Base-by-base conservation (phyloP, 92 coral and sea anemone species). In the Pocillopora meandrina region DNA sequence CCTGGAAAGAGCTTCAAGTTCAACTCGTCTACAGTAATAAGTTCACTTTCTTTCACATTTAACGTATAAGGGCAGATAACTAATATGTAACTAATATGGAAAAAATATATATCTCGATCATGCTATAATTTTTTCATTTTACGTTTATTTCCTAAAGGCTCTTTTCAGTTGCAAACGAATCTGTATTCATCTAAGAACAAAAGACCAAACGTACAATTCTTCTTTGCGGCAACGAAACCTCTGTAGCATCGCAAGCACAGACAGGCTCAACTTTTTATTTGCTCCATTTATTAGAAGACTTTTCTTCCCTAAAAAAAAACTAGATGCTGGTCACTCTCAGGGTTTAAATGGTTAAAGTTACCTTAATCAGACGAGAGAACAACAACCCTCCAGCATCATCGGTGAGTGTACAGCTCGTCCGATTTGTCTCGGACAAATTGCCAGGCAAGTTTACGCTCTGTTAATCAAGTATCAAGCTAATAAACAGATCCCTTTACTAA, bases 381-480 rank as follows among this genome's bases (percentile, higher is more conserved):
- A 94, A 68, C 80, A 94, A 92, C 5, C 98, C 99, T 9, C 98
- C 96, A 36, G 93, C 91, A 59, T 94, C 26, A 23, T 23, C 26
- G 92, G 31, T 98, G 98, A 23, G 88, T 90, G 61, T 82, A 70
- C 36, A 96, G 62, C 83, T 82, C 90, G 4, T 85, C 83, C 95
- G 95, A 94, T 82, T 91, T 89, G 20, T 96, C 98, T 65, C 92
- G 90, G 63, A 93, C 78, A 74, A 94, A 96, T 84, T 89, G 86
- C 99, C 99, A 96, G 10, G 99, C 99, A 5, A 89, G 91, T 11
- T 90, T 91, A 61, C 99, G 94, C 11, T 98, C 99, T 34, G 79
- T 55, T 23, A 26, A 26, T 26, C 31, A 42, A 42, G 4, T 42
- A 7, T 42, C 5, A 42, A 10, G 20, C 11, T n/a, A 33, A 8